Percentiles rank a stretch among this genome's conserved stretches.
These are phyloP conservation scores for Psix sp. DNA, from an alignment of 1,140 invertebrate genomes.

Conservation along the genomic window DNA sequence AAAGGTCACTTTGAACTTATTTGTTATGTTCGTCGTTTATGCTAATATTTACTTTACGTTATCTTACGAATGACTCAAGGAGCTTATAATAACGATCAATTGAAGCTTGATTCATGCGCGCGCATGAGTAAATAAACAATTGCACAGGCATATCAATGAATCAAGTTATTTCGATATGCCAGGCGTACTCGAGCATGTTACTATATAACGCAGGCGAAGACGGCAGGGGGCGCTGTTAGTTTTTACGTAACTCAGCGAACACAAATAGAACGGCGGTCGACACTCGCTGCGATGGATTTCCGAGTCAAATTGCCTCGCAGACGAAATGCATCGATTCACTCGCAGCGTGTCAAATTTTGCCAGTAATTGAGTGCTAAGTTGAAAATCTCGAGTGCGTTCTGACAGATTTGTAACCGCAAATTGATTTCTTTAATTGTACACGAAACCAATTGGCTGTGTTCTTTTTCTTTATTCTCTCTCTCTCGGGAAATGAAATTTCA, in stretches of 20 bases:
- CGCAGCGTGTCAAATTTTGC: too few species aligned
- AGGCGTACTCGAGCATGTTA: constrained; percentile 41
- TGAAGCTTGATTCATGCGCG: constrained; percentile 11
- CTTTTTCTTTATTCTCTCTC: too few species aligned
- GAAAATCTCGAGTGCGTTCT: too few species aligned
- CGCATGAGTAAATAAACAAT: constrained; percentile 31
- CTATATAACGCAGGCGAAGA: constrained; percentile 15
- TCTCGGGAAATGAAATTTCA: too few species aligned
- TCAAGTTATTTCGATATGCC: constrained; percentile 29
- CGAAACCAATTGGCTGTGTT: too few species aligned
- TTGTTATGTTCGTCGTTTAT: constrained; percentile 9
- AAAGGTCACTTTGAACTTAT: constrained; percentile 10
- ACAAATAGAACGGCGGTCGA: constrained; percentile 35
- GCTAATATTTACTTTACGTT: constrained; percentile 27
- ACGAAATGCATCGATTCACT: constrained; percentile 3
- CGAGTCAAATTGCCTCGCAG: neutral
- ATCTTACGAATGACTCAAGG: constrained; percentile 24
- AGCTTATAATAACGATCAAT: constrained; percentile 39
- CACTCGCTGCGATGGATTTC: constrained; percentile 15
- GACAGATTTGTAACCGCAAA: too few species aligned
- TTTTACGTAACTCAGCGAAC: constrained; percentile 28
- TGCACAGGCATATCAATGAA: constrained; percentile 44
- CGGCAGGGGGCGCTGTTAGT: constrained; percentile 8
- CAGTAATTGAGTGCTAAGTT: too few species aligned
- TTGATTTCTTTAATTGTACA: too few species aligned